Conservation (phyloP, 2,113 vertebrate genomes). For the Benitochromis conjunctus region DNA sequence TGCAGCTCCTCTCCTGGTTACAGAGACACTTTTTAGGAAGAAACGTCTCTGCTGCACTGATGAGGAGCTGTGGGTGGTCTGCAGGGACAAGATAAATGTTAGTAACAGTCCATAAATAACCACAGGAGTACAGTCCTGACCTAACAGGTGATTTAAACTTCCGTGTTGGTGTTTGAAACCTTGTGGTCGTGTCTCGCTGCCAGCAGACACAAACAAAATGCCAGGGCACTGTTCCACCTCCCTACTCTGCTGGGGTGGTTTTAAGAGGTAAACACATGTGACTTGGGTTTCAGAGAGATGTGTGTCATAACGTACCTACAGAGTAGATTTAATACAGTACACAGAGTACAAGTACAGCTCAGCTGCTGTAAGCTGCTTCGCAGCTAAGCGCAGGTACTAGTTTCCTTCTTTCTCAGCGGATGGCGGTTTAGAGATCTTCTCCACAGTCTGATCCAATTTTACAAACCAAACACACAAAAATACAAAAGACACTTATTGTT, state of each 20-base stretch:
- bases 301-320: not conserved
- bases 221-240: not conserved
- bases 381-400: not conserved
- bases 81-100: not conserved
- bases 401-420: not conserved
- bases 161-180: not conserved
- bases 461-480: not conserved
- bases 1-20: not conserved
- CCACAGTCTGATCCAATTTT: not conserved
- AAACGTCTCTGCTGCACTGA: not conserved
- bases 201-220: not conserved
- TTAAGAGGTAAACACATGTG: accelerated
- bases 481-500: not conserved
- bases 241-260: not conserved
- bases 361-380: not conserved
- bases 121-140: not conserved
- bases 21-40: not conserved
- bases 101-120: not conserved
- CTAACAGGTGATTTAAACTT: not conserved
- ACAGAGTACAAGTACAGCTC: not conserved
- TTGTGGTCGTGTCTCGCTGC: accelerated
- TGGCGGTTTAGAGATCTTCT: too few relatives aligned
- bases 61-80: not conserved
- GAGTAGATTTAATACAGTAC: not conserved
- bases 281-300: not conserved